Evolutionary conservation across 2,888 invertebrate genomes (phyloP), one percentile per base, ranked within the genome.

Genomic region (Callinectes sapidus): DNA sequence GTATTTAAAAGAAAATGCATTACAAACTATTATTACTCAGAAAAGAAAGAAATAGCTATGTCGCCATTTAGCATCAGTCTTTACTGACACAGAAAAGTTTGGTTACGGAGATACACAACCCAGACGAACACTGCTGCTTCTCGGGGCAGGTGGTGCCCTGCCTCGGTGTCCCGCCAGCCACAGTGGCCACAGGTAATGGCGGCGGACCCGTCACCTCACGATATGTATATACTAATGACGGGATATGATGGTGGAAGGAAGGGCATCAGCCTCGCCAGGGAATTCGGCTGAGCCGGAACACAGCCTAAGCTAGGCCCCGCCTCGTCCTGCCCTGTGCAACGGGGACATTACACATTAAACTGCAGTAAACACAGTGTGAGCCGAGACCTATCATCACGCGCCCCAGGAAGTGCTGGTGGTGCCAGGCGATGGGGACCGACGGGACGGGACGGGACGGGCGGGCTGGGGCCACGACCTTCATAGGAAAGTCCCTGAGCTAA

Each of bases 11-110:
- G 5, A 81, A 81, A 48, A 48, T 35, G 13, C 13, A 16, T 81
- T 16, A 81, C 32, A 35, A 81, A n/a, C 35, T 81, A 1, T 81
- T 18, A 35, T 81, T 35, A 81, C 35, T 81, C 14, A 16, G n/a
- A 81, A 81, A 35, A 32, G 16, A 35, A 81, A 61, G 23, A 61
- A 8, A 13, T 71, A n/a, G 28, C 13, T 23, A 61, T 23, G 61
- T 71, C 71, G 28, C 71, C 71, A 71, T 71, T 71, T 28, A 71
- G 28, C 71, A 71, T 71, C 71, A 71, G 71, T 71, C n/a, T 71
- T 28, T 6, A 28, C 71, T 71, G 71, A n/a, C 13, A 71, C 71
- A 28, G 71, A 71, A 71, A 71, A n/a, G 28, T 71, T 71, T 71
- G 28, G 28, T 71, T 28, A 2, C 28, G 28, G 28, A 8, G 71